A percentile compares a stretch with the other conserved stretches of the same genome.
These are phyloP conservation scores for Strix uralensis DNA, from an alignment of 2,113 vertebrate genomes.

Conservation along the genomic window DNA sequence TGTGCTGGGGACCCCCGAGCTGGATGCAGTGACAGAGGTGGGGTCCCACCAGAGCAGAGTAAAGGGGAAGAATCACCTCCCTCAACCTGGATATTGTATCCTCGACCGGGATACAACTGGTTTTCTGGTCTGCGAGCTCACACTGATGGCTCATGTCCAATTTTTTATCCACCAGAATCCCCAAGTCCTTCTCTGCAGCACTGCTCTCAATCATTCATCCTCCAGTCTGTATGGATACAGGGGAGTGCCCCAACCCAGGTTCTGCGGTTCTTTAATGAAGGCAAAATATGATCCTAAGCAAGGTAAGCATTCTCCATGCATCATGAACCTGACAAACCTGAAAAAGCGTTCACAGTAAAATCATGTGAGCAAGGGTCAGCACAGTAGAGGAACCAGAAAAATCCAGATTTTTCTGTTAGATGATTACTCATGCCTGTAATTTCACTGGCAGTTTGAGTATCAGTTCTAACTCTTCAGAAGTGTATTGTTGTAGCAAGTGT, in stretches of 20 bases:
- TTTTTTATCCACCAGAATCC: too few species aligned
- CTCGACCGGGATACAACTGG: fast-evolving
- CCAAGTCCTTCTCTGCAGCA: not conserved
- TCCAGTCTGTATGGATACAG: not conserved
- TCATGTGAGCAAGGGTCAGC: not conserved
- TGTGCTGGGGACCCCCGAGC: not conserved
- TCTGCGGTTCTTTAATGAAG: not conserved
- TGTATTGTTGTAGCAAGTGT: not conserved
- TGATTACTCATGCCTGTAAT: not conserved
- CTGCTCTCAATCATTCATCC: not conserved
- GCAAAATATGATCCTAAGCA: not conserved
- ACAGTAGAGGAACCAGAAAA: not conserved
- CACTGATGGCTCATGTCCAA: fast-evolving
- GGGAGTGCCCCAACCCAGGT: too few species aligned
- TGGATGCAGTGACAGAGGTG: too few species aligned
- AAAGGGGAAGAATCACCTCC: not conserved
- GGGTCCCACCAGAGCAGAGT: not conserved
- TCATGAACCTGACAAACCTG: not conserved
- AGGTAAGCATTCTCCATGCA: not conserved
- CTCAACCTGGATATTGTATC: not conserved
- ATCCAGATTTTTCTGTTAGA: not conserved
- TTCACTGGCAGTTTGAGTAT: not conserved
- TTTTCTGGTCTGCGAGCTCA: not conserved
- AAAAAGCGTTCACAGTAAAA: not conserved
- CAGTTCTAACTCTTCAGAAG: not conserved